Evolutionary conservation across 2,888 invertebrate species (phyloP), one percentile per base, ranked within the genome.

Genomic region (Apoda limacodes): DNA sequence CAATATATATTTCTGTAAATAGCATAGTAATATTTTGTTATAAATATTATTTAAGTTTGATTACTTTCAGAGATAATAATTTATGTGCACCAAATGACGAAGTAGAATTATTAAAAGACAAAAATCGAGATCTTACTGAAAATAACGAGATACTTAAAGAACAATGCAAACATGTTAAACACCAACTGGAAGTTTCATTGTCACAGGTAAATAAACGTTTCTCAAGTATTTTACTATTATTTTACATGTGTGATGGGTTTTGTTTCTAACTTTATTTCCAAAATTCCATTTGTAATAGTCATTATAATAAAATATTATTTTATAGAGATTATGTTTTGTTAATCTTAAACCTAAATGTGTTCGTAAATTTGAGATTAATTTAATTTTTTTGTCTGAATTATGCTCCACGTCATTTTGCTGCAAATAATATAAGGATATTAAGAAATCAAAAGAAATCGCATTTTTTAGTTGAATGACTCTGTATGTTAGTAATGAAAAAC

Each of bases 131-230:
- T 32, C 22, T 81, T 7, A 42, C 65, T 10, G 60, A 76, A 32
- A 74, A 81, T 35, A 82, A 82, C 23, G 61, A 53, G 43, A 43
- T 57, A 22, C 43, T 83, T 9, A 68, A 67, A 43, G 61, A 71
- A 13, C 61, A 71, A 50, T 60, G 50, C 34, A 55, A 57, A 22
- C 52, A 66, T 21, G 42, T 58, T 11, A 44, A 45, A 21, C 59
- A 43, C 37, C 63, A 71, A 45, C 48, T 76, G 38, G 61, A 71
- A 12, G 55, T 60, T 24, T 57, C 67, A 6, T 42, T 62, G 10
- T 36, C 60, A 9, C 61, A 71, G 57, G 70, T 69, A 51, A 27
- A 17, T 17, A 7, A 7, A 17, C 17, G 17, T 17, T 17, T 17
- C 17, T 17, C 7, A 17, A 7, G 5, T 17, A 17, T 5, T 17